These are phyloP conservation scores for Dryoscopus gambensis DNA, from an alignment of 2,113 vertebrate species.

Conservation along the genomic window DNA sequence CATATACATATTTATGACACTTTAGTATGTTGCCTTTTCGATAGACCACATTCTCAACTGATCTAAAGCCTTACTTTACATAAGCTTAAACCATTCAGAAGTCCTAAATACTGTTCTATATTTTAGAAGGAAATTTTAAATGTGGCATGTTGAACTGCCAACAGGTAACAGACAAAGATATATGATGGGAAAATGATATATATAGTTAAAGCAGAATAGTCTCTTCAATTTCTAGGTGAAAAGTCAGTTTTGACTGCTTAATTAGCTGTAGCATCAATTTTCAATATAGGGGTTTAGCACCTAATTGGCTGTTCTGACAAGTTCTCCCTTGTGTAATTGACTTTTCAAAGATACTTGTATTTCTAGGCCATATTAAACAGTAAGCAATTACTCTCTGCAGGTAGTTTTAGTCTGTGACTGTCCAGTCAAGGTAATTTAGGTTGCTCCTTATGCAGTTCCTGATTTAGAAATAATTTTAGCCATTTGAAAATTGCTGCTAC, in stretches of 20 bases:
- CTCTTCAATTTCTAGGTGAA: background rate
- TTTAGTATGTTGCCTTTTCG: background rate
- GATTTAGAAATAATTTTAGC: background rate
- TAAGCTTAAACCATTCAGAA: background rate
- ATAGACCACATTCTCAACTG: background rate
- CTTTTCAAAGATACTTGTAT: background rate
- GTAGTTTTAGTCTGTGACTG: background rate
- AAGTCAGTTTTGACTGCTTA: constrained; percentile 8
- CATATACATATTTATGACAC: background rate
- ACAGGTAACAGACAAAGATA: background rate
- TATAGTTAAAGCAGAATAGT: background rate
- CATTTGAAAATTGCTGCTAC: background rate
- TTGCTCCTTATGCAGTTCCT: background rate
- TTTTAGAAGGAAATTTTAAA: background rate
- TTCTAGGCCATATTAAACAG: background rate
- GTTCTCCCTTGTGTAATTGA: background rate
- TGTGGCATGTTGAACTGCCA: background rate
- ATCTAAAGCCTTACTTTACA: background rate
- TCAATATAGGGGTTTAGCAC: background rate
- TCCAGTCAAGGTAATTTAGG: background rate
- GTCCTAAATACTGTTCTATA: background rate
- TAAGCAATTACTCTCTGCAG: background rate
- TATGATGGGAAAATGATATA: background rate
- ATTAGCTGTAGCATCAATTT: background rate
- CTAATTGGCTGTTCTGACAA: constrained; percentile 6